Evolutionary conservation across 2,888 invertebrate genomes (phyloP), one percentile per base, ranked within the genome.

Genomic region (Nesidiocoris tenuis): DNA sequence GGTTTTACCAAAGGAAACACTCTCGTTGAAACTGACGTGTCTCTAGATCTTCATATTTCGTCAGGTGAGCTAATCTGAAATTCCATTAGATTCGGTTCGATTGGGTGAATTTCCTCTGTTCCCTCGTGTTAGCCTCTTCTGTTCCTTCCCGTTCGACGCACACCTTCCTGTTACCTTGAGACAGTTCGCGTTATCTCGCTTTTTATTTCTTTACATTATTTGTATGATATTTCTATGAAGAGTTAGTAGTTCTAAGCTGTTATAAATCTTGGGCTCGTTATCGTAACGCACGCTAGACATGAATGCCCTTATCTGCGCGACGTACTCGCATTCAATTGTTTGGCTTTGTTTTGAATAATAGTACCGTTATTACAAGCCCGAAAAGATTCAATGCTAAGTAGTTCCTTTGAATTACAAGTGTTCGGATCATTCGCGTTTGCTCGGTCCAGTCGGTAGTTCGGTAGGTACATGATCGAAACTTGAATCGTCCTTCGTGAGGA

Each of bases 101-200:
- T 16, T 7, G 22, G n/a, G 23, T 24, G 64, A 24, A 23, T 64
- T 21, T 5, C 5, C 17, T 9, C 23, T 2, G 67, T 23, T n/a
- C 56, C 67, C 54, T 56, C 55, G 55, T 65, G 5, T 24, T 2
- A 7, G 65, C 7, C 3, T 55, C 55, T 19, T 56, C n/a, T n/a
- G 55, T 19, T 55, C 39, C 55, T 67, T 22, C 21, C 18, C 67
- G 55, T 18, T 67, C 18, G 65, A 39, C 25, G 39, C 65, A 54
- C 55, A 19, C 72, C 72, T 72, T 71, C 70, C 59, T 17, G 63
- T 72, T 63, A 72, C 72, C 72, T 72, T 72, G 72, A 63, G 61
- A 61, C 19, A 9, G 25, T 70, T 70, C 19, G 56, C 39, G 23
- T 70, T 70, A 70, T 70, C 70, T 24, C 57, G 25, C 17, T 59